A percentile compares a stretch with the other conserved stretches of the same genome.
These are phyloP conservation scores for Heliconius aoede DNA, from an alignment of 2,888 invertebrate species.

Conservation along the genomic window DNA sequence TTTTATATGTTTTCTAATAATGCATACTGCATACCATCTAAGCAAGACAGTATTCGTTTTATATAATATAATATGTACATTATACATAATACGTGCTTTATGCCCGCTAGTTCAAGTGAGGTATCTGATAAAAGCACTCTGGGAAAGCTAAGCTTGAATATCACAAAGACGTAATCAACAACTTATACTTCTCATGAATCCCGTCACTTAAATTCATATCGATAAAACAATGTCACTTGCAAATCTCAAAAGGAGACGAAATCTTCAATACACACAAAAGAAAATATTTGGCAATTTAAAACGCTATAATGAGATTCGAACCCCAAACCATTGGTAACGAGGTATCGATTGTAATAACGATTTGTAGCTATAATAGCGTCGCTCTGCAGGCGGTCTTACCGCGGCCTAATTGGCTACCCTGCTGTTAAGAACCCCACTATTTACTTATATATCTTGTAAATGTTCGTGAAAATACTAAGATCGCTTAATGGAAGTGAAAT, in stretches of 20 bases:
- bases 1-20: too few relatives aligned
- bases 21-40: too few relatives aligned
- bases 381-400: conserved; percentile 52
- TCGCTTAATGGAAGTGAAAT: conserved; percentile 12
- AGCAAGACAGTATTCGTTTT: too few relatives aligned
- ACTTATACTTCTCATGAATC: background rate
- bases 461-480: conserved; percentile 12
- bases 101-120: too few relatives aligned
- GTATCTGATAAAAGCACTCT: too few relatives aligned
- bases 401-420: conserved; percentile 55
- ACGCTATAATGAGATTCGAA: conserved; percentile 37
- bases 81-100: too few relatives aligned
- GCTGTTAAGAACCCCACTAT: conserved; percentile 47
- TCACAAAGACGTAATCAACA: background rate
- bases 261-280: conserved; percentile 10
- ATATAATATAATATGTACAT: too few relatives aligned
- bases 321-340: conserved; percentile 42
- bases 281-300: conserved; percentile 27
- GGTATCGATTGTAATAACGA: conserved; percentile 48
- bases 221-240: conserved; percentile 4
- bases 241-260: background rate
- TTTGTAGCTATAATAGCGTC: conserved; percentile 53
- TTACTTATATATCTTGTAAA: conserved; percentile 31
- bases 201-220: background rate
- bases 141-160: too few relatives aligned